Percentiles rank a stretch among this genome's conserved stretches.
Conservation (phyloP, 1,140 invertebrate species). For the Phortica variegata region DNA sequence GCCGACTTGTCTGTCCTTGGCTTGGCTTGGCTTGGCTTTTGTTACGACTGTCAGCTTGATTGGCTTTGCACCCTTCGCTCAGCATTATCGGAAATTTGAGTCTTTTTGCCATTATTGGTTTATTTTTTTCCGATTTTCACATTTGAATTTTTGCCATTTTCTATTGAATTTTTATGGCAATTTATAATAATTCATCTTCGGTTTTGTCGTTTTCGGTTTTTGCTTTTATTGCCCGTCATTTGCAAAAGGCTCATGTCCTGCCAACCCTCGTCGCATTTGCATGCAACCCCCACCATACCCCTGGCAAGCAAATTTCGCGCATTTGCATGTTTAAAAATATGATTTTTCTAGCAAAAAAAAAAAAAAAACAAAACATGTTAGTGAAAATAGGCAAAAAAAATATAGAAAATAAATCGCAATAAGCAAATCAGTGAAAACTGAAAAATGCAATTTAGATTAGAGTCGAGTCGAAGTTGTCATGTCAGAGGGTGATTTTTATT, state of each 20-base stretch:
- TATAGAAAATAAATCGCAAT: conserved; percentile 18
- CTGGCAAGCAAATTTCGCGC: conserved; percentile 2
- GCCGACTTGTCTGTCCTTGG: no score
- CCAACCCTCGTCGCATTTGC: not conserved
- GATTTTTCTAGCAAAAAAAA: conserved; percentile 7
- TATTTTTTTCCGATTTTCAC: conserved; percentile 30
- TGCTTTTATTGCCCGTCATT: conserved; percentile 29
- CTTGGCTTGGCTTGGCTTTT: no score
- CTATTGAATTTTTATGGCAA: conserved; percentile 52
- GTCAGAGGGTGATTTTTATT: conserved; percentile 27
- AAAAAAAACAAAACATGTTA: not conserved
- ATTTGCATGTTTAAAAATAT: conserved; percentile 55
- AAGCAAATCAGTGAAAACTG: conserved; percentile 39
- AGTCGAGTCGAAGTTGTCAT: conserved; percentile 10
- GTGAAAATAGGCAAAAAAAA: conserved; percentile 24
- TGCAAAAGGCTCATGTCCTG: conserved; percentile 10
- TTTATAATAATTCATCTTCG: conserved; percentile 36
- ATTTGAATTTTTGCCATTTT: conserved; percentile 48
- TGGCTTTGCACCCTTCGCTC: no score
- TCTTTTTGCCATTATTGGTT: no score
- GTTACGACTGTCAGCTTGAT: no score
- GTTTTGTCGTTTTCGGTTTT: conserved; percentile 10
- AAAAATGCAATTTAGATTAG: conserved; percentile 39
- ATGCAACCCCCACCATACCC: conserved; percentile 4
- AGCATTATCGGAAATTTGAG: no score